Base-by-base conservation (phyloP, 1,140 invertebrate genomes). In the Megalonaias nervosa region DNA sequence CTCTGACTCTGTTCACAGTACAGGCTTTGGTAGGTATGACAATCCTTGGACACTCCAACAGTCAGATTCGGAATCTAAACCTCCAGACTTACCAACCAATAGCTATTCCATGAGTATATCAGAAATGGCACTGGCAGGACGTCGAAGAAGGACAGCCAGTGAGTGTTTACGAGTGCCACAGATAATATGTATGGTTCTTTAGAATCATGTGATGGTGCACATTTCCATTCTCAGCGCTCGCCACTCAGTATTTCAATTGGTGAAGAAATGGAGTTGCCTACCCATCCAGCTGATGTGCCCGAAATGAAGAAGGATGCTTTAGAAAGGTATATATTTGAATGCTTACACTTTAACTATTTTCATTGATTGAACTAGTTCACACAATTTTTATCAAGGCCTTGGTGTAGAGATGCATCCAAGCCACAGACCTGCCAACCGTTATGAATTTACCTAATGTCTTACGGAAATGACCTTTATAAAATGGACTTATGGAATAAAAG, bases 151-250 rank as follows among this genome's bases (percentile, higher is more conserved):
- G 5, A 88, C 87, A 73, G 85, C 86, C 15, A 89, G 88, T 84
- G 85, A 91, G 81, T 87, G 82, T 85, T 76, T 88, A 87, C 83
- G 2, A 81, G 74, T 62, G 71, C 83, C 38, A 86, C 85, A 55
- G 83, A 85, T 48, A 66, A 71, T 59, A 75, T 77, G 64, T 82
- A 68, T 61, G 70, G 81, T 57, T 82, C 82, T 11, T 55, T 81
- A 31, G 85, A 86, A 16, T 86, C 85, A 5, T 68, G 81, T 19
- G 85, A 85, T 21, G 81, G 81, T 48, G 79, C 67, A 57, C 71
- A 55, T 59, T 66, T 71, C 56, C 59, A 57, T n/a, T 70, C 70
- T 14, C n/a, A 80, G 57, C 70, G 75, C 11, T 86, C 84, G 23
- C 83, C 87, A 19, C 74, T 86, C 48, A 83, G 71, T 67, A 82